These are phyloP conservation scores for Tragelaphus strepsiceros DNA, from an alignment of 2,113 vertebrate genomes.

Conservation along the genomic window DNA sequence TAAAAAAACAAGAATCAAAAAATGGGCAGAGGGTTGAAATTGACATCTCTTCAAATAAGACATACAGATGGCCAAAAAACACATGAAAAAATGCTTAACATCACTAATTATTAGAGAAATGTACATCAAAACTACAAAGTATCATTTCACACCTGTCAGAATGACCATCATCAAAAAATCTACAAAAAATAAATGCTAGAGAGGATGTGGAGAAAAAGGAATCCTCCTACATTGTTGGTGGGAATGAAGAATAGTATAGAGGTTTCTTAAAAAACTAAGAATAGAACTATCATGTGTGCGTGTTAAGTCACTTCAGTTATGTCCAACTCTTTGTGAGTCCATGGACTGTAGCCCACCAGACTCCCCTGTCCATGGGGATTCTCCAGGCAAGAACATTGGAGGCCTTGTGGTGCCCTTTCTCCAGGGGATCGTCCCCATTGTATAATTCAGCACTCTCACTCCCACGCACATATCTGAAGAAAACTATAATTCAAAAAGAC, in stretches of 20 bases:
- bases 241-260: not conserved
- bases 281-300: not conserved
- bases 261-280: not conserved
- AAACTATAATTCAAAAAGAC: not conserved
- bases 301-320: not conserved
- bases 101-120: not conserved
- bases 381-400: not conserved
- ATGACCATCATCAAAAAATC: not conserved
- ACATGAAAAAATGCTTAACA: not conserved
- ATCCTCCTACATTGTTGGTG: not conserved
- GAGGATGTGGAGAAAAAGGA: not conserved
- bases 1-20: not conserved
- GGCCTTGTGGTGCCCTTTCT: not conserved
- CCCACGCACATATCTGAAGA: not conserved
- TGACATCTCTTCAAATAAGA: not conserved
- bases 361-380: not conserved
- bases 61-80: not conserved
- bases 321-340: not conserved
- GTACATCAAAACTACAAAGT: not conserved
- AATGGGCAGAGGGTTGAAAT: not conserved
- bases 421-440: not conserved
- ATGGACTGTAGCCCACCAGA: not conserved
- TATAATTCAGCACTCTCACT: not conserved
- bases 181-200: not conserved
- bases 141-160: not conserved